A percentile compares a stretch with the other conserved stretches of the same genome.
phyloP scores from a whole-genome alignment of 2,888 invertebrate genomes.

The Conops quadrifasciatus region DNA sequence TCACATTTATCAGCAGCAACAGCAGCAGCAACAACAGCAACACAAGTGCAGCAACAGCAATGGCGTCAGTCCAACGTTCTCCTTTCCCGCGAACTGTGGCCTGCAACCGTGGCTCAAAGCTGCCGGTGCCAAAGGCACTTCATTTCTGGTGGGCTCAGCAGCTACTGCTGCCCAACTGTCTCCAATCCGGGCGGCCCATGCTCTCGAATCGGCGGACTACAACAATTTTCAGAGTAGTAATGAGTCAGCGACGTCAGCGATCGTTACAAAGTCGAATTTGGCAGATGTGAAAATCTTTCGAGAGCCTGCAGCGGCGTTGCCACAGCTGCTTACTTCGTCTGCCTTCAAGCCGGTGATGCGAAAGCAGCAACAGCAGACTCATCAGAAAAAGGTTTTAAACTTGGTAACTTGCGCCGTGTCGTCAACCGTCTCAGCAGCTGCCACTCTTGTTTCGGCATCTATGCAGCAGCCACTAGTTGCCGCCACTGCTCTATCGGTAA shows the following conservation, averaged over 20 bases:
- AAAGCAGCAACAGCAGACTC: constrained; percentile 32
- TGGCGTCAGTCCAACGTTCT: constrained; percentile 64
- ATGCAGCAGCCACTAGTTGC: constrained; percentile 37
- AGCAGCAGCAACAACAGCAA: constrained; percentile 33
- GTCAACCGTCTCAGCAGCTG: constrained; percentile 5
- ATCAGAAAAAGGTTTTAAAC: neutral
- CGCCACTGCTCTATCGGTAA: constrained; percentile 43
- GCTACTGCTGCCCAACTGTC: constrained; percentile 1
- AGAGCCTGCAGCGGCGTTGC: constrained; percentile 47
- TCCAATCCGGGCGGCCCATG: neutral
- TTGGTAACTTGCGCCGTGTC: neutral
- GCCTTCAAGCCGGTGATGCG: constrained; percentile 55
- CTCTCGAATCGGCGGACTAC: neutral
- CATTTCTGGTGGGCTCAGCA: constrained; percentile 48
- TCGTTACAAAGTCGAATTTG: neutral
- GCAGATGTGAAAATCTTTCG: neutral
- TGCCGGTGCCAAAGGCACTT: constrained; percentile 40
- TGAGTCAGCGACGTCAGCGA: neutral
- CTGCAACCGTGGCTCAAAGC: constrained; percentile 73
- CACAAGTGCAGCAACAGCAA: constrained; percentile 41
- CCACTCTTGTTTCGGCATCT: neutral
- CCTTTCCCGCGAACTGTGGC: constrained; percentile 72
- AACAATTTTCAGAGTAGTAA: neutral
- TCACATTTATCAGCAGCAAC: constrained; percentile 42
- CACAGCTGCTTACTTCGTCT: constrained; percentile 51